Conservation (phyloP, 2,113 vertebrate species). For the Pleuronectes platessa region DNA sequence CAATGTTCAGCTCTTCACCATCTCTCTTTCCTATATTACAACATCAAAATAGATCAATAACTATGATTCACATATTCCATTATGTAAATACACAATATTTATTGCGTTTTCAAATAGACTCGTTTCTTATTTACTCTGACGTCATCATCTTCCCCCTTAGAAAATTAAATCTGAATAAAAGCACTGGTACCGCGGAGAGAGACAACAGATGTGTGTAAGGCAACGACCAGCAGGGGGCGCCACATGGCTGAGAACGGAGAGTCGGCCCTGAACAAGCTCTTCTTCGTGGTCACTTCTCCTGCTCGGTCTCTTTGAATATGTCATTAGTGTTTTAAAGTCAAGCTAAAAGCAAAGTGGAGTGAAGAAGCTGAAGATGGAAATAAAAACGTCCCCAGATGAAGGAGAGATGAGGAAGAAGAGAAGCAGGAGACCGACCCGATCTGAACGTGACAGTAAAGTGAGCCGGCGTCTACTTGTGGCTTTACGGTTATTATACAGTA, state of each 20-base stretch:
- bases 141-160: slow-evolving; percentile 35
- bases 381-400: slow-evolving; percentile 15
- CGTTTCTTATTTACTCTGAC: slow-evolving; percentile 57
- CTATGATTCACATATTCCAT: slow-evolving; percentile 83
- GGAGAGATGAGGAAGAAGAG: neutral
- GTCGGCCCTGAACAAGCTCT: too few species aligned
- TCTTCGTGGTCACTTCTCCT: neutral
- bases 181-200: slow-evolving; percentile 73
- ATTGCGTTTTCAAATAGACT: slow-evolving; percentile 77
- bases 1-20: slow-evolving; percentile 50
- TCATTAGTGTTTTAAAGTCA: slow-evolving; percentile 61
- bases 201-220: slow-evolving; percentile 81
- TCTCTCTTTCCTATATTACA: slow-evolving; percentile 81
- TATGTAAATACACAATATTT: slow-evolving; percentile 84
- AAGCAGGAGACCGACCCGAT: neutral
- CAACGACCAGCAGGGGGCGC: slow-evolving; percentile 76
- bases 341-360: slow-evolving; percentile 36
- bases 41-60: slow-evolving; percentile 86
- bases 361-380: slow-evolving; percentile 44
- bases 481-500: too few species aligned
- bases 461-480: too few species aligned
- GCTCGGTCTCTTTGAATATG: neutral
- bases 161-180: slow-evolving; percentile 61
- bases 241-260: slow-evolving; percentile 8
- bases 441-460: slow-evolving; percentile 13